These are phyloP conservation scores for Blastobasis lacticolella DNA, from an alignment of 2,888 invertebrate species.

Conservation along the genomic window DNA sequence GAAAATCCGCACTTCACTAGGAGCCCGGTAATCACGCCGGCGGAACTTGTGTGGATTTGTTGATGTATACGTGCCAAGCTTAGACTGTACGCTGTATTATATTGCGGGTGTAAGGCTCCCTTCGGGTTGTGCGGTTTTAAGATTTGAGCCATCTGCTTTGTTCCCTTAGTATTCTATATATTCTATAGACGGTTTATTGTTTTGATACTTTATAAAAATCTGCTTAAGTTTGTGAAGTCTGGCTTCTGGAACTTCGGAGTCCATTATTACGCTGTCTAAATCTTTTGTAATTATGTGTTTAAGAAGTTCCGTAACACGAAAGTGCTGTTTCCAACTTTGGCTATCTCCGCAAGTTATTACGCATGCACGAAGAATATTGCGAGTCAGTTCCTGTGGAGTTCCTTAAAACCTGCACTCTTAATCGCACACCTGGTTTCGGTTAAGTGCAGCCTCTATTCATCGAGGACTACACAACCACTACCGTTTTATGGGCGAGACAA, in stretches of 20 bases:
- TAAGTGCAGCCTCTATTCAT: constrained; percentile 47
- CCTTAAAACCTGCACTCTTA: constrained; percentile 46
- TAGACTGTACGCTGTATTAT: neutral
- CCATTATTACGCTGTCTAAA: too few relatives aligned
- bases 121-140: too few relatives aligned
- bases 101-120: too few relatives aligned
- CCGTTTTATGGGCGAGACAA: constrained; percentile 18
- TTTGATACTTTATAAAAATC: too few relatives aligned
- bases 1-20: constrained; percentile 66
- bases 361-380: neutral
- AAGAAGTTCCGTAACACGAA: too few relatives aligned
- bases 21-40: constrained; percentile 55
- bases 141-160: too few relatives aligned
- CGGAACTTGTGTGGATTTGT: constrained; percentile 44
- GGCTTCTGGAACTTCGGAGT: too few relatives aligned
- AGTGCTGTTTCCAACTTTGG: neutral
- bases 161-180: too few relatives aligned
- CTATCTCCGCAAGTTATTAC: neutral
- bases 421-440: constrained; percentile 51
- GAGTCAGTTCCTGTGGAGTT: constrained; percentile 8
- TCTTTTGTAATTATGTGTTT: too few relatives aligned
- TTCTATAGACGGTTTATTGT: too few relatives aligned
- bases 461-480: neutral
- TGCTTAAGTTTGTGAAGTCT: too few relatives aligned
- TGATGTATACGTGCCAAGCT: constrained; percentile 19